A percentile compares a stretch with the other conserved stretches of the same genome.
These are phyloP conservation scores for Leptonema lineaticorne DNA, from an alignment of 1,140 invertebrate genomes.

Conservation along the genomic window DNA sequence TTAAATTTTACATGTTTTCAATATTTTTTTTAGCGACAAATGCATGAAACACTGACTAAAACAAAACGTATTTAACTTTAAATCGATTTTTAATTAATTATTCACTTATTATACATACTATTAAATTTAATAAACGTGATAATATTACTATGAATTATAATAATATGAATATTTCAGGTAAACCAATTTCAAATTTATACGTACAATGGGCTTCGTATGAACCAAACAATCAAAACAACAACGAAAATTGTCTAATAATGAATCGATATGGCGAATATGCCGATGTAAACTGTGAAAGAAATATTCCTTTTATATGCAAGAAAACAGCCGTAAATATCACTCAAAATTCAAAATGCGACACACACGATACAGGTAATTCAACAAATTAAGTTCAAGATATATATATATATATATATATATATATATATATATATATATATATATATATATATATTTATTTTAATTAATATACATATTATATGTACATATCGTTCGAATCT, in stretches of 20 bases:
- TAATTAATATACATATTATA: neutral
- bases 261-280: neutral
- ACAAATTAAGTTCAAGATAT: neutral
- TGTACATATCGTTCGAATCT: constrained; percentile 2
- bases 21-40: no score
- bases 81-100: no score
- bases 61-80: no score
- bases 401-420: constrained; percentile 4
- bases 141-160: neutral
- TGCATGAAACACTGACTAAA: no score
- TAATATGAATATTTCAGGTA: constrained; percentile 12
- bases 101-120: no score
- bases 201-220: constrained; percentile 16
- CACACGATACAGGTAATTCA: constrained; percentile 3
- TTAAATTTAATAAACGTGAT: no score
- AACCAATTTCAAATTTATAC: neutral
- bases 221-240: constrained; percentile 19
- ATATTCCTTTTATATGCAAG: constrained; percentile 20
- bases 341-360: neutral
- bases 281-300: constrained; percentile 10
- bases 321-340: neutral
- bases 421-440: neutral
- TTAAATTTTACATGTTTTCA: no score
- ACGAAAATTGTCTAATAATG: constrained; percentile 27
- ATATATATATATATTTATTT: neutral